phyloP scores from a whole-genome alignment of 23 tunicate genomes.

The Trididemnum nubilum region DNA sequence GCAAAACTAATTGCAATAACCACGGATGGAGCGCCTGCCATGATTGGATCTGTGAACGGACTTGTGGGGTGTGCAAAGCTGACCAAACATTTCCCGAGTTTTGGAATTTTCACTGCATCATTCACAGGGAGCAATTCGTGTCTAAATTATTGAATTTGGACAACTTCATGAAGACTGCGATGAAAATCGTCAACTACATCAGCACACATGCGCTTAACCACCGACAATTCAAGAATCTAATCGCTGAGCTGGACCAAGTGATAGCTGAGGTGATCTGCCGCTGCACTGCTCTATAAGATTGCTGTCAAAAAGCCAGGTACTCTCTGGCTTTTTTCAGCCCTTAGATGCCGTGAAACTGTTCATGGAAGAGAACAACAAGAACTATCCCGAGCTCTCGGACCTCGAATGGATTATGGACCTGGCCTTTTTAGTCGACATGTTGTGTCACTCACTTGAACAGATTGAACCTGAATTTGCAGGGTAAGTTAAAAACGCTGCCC shows the following conservation, averaged over 20 bases:
- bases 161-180: constrained; percentile 50
- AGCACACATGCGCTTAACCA: constrained; percentile 61
- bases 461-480: constrained; percentile 65
- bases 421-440: constrained; percentile 51
- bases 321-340: constrained; percentile 47
- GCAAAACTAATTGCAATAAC: constrained; percentile 38
- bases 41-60: constrained; percentile 44
- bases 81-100: constrained; percentile 52
- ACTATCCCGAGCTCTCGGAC: constrained; percentile 54
- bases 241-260: constrained; percentile 62
- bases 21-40: constrained; percentile 46
- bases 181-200: constrained; percentile 61
- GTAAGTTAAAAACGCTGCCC: constrained; percentile 47
- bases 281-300: constrained; percentile 40
- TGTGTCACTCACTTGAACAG: constrained; percentile 45
- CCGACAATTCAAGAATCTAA: constrained; percentile 50
- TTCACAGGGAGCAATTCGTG: constrained; percentile 52
- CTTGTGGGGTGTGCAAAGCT: constrained; percentile 55
- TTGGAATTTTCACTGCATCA: constrained; percentile 51
- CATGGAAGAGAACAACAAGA: constrained; percentile 50
- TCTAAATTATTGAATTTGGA: constrained; percentile 47
- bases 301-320: constrained; percentile 51
- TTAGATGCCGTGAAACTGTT: constrained; percentile 55
- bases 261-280: constrained; percentile 60
- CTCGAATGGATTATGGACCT: constrained; percentile 58